phyloP scores from a whole-genome alignment of 2,797 vertebrate genomes.

The Sebastes itinus region DNA sequence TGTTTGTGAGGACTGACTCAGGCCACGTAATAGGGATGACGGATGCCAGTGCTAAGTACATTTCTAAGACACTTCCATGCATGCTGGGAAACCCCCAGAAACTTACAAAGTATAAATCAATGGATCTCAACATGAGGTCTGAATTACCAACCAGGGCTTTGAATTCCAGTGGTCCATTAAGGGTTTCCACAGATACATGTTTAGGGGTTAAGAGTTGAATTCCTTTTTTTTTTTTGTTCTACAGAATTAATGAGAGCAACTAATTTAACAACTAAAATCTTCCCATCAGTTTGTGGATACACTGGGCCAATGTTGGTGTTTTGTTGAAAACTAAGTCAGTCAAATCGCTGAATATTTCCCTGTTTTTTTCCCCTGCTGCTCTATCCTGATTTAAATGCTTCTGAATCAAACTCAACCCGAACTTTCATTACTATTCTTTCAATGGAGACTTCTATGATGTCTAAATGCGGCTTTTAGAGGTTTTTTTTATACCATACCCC shows the following conservation, averaged over 20 bases:
- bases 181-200: neutral
- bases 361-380: neutral
- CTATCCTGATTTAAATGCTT: neutral
- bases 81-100: conserved; percentile 35
- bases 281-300: no score
- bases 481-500: neutral
- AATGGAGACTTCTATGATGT: neutral
- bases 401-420: neutral
- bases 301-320: neutral
- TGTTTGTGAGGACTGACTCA: conserved; percentile 18
- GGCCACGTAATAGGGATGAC: neutral
- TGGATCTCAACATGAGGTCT: neutral
- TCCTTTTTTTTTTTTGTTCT: neutral
- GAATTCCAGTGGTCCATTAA: neutral
- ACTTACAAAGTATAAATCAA: conserved; percentile 12
- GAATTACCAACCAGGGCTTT: neutral
- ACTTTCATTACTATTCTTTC: neutral
- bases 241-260: neutral
- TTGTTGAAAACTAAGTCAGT: neutral
- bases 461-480: neutral
- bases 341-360: neutral
- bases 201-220: neutral
- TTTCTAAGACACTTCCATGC: neutral
- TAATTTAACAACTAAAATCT: neutral
- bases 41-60: neutral